Conservation (phyloP, 1,140 invertebrate genomes). For the Branchinecta lindahli region DNA sequence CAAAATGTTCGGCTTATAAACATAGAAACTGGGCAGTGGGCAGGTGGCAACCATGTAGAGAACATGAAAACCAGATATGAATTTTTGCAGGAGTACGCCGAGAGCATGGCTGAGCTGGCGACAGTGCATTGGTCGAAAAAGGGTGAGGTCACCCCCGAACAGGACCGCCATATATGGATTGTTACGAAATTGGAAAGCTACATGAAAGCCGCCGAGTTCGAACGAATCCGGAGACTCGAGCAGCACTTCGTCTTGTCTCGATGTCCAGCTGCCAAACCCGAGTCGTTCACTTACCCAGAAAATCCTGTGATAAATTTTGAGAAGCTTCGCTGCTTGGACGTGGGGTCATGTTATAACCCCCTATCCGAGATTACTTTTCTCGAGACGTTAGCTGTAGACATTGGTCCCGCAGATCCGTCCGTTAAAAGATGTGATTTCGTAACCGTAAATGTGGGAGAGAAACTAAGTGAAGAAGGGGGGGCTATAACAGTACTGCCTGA, state of each 20-base stretch:
- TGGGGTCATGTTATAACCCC: neutral
- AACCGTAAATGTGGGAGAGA: neutral
- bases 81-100: neutral
- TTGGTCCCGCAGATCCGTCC: neutral
- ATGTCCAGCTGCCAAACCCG: neutral
- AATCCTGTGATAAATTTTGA: too few relatives aligned
- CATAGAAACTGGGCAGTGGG: too few relatives aligned
- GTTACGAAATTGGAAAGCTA: neutral
- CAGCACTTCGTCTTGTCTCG: neutral
- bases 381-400: neutral
- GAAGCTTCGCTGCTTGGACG: neutral
- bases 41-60: too few relatives aligned
- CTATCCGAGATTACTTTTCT: neutral
- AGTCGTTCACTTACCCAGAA: neutral
- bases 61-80: too few relatives aligned
- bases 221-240: neutral
- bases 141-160: neutral
- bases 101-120: neutral
- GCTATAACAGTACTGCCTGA: neutral
- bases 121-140: neutral
- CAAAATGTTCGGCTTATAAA: too few relatives aligned
- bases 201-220: neutral
- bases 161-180: neutral
- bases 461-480: neutral
- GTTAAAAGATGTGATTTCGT: neutral